Percentiles rank a stretch among this genome's conserved stretches.
Conservation (phyloP, 2,113 vertebrate genomes). For the Malurus cyaneus region DNA sequence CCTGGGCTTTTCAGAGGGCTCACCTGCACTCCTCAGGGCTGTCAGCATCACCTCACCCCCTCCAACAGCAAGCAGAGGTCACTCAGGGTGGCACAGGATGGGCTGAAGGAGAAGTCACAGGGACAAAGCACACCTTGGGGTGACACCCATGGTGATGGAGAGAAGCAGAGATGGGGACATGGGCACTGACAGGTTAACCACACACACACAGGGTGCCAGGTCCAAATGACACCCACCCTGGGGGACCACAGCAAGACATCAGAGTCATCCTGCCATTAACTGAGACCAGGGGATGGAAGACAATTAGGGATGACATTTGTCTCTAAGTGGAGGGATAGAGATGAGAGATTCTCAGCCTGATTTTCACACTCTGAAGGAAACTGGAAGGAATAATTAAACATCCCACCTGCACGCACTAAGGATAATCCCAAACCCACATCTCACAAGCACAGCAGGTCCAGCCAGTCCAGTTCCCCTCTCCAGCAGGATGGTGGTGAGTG, state of each 20-base stretch:
- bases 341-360: neutral
- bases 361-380: neutral
- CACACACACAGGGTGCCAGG: neutral
- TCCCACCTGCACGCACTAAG: neutral
- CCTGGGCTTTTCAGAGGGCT: neutral
- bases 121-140: neutral
- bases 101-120: neutral
- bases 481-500: neutral
- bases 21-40: neutral
- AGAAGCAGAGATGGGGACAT: neutral
- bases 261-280: neutral
- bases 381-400: neutral
- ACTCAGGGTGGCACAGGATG: neutral
- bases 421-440: neutral
- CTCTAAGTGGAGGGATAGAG: neutral
- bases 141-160: neutral
- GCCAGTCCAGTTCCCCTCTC: neutral
- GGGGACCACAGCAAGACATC: neutral
- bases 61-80: neutral
- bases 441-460: neutral
- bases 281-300: neutral
- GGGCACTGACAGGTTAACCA: neutral
- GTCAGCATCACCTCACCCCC: neutral
- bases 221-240: neutral
- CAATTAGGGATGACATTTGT: neutral